phyloP scores from a whole-genome alignment of 2,797 vertebrate species.

The Sphaeramia orbicularis region DNA sequence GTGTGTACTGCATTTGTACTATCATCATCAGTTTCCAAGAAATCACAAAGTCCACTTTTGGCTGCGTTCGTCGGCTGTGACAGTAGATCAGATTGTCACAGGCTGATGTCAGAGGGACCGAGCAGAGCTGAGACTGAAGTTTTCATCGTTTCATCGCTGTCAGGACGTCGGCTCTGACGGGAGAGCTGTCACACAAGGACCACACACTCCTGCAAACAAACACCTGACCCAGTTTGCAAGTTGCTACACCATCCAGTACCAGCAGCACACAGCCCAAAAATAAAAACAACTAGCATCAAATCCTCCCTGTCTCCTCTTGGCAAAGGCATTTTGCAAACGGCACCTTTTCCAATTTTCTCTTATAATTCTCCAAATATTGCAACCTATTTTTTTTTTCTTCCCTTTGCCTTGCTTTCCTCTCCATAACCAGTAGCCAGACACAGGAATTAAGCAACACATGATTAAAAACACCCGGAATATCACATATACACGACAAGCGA shows the following conservation, averaged over 20 bases:
- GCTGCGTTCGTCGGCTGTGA: conserved; percentile 16
- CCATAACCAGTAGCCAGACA: conserved; percentile 1
- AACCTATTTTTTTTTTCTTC: conserved; percentile 17
- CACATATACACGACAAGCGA: conserved; percentile 36
- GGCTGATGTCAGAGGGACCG: conserved; percentile 29
- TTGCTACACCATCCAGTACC: conserved; percentile 47
- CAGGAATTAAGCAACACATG: conserved; percentile 13
- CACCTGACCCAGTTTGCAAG: conserved; percentile 73
- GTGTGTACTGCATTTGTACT: neutral
- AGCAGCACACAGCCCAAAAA: conserved; percentile 36
- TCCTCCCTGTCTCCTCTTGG: conserved; percentile 40
- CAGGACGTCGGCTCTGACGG: conserved; percentile 50
- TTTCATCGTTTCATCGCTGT: conserved; percentile 34
- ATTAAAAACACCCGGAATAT: conserved; percentile 11
- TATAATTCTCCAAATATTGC: conserved; percentile 7
- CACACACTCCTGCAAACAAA: conserved; percentile 25
- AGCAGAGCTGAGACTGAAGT: conserved; percentile 31
- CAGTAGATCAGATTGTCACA: conserved; percentile 32
- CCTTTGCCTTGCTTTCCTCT: neutral
- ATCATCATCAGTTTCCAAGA: neutral
- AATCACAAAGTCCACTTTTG: conserved; percentile 3
- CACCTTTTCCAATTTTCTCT: no score
- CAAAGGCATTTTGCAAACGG: conserved; percentile 40
- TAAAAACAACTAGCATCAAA: conserved; percentile 39
- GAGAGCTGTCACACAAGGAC: conserved; percentile 35